Percentiles rank a stretch among this genome's conserved stretches.
These are phyloP conservation scores for Nyctereutes procyonoides DNA, from an alignment of 2,113 vertebrate genomes.

Conservation along the genomic window DNA sequence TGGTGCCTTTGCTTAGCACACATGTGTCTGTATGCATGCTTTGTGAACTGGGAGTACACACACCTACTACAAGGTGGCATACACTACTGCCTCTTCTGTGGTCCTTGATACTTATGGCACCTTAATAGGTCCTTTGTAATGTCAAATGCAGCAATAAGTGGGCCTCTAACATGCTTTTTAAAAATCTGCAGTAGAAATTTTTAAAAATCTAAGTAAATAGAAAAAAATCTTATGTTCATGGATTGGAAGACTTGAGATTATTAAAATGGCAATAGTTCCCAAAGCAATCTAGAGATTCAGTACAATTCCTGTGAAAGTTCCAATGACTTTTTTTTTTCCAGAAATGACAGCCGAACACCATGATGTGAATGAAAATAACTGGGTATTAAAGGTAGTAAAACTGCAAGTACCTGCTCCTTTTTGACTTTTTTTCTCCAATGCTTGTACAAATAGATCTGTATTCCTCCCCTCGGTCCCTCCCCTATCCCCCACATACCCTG, in stretches of 20 bases:
- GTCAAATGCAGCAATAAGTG: not conserved
- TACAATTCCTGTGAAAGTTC: not conserved
- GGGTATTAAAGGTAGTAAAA: not conserved
- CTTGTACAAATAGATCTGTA: not conserved
- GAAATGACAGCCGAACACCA: not conserved
- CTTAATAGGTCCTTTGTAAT: not conserved
- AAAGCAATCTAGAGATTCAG: conserved; percentile 32
- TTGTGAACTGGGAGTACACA: not conserved
- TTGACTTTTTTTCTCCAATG: not conserved
- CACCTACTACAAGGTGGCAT: not conserved
- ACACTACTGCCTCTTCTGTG: not conserved
- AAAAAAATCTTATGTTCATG: not conserved
- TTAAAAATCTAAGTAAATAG: conserved; percentile 4
- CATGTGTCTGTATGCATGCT: fast-evolving
- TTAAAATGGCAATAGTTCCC: not conserved
- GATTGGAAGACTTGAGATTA: not conserved
- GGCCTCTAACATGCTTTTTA: not conserved
- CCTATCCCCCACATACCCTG: not conserved
- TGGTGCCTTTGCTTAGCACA: not conserved
- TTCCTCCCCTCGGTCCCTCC: not conserved
- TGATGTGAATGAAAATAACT: not conserved
- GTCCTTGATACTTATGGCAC: not conserved
- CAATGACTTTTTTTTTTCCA: not conserved
- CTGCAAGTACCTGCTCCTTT: not conserved
- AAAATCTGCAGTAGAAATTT: conserved; percentile 50